Evolutionary conservation across 1,140 invertebrate species (phyloP), one percentile per base, ranked within the genome.

Genomic region (Neodiprion pinetum): DNA sequence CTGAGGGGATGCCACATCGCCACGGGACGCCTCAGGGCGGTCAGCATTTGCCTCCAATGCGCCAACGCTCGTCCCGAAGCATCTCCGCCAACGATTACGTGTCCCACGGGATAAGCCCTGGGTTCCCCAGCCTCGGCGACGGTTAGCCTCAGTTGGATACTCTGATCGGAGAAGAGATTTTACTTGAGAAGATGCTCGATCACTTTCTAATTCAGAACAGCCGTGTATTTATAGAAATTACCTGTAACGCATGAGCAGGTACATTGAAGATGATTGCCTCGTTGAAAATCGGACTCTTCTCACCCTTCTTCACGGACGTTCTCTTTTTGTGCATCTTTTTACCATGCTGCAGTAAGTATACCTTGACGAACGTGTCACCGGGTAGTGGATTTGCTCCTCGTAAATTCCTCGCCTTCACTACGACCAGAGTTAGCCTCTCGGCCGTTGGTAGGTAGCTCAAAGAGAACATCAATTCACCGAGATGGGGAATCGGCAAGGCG

Each of bases 1-100:
- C 93, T 89, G n/a, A 96, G 87, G 47, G 93, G 90, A 86, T 96
- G 95, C 95, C 95, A 96, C 94, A 95, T 95, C 10, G 94, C 93
- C 65, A 95, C 92, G 1, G 95, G 94, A 83, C 94, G 95, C 74
- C 95, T 91, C 66, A 95, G 89, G 21, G 94, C 93, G n/a, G 92
- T 90, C 74, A 96, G 87, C 95, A 96, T 96, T 86, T 96, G 94
- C 79, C 93, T 93, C 95, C 95, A 96, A 82, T 96, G 95, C 68
- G 91, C 91, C n/a, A 93, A 81, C 0, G 94, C 91, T 80, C 92
- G 92, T 50, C 94, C 95, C 4, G 89, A 89, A 1, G 92, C 90
- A 76, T 92, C 90, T 48, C 91, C 90, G 14, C 93, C 93, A 4
- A 94, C 90, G 48, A 94, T 92, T 28, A 96, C 93, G 82, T 95